Conservation (phyloP, 2,797 vertebrate genomes). For the Takifugu ocellatus region DNA sequence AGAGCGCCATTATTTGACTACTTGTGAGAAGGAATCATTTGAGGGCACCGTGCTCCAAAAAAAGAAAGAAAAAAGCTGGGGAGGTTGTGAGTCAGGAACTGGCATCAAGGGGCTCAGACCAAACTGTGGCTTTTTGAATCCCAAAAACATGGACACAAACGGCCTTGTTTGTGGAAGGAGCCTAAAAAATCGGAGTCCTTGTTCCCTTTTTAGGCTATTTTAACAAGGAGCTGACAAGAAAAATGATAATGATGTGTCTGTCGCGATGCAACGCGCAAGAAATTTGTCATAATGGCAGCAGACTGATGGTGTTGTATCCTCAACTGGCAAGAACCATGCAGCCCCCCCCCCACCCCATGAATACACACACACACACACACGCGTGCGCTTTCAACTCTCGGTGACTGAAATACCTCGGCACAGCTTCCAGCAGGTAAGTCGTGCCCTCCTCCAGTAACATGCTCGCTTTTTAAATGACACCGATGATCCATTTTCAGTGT, state of each 20-base stretch:
- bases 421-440: constrained; percentile 40
- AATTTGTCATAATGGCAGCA: constrained; percentile 70
- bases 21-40: too few species aligned
- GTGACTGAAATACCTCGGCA: constrained; percentile 29
- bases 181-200: constrained; percentile 14
- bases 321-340: constrained; percentile 37
- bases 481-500: constrained; percentile 27
- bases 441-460: constrained; percentile 22
- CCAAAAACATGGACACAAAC: too few species aligned
- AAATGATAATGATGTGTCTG: constrained; percentile 76
- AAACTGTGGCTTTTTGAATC: too few species aligned
- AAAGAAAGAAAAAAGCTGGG: too few species aligned
- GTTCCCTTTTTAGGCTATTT: constrained; percentile 54
- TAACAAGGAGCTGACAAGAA: constrained; percentile 74
- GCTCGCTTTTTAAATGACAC: constrained; percentile 42
- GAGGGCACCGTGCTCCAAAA: too few species aligned
- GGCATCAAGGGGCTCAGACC: too few species aligned
- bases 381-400: constrained; percentile 7
- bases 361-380: constrained; percentile 19
- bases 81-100: too few species aligned
- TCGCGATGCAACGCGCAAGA: constrained; percentile 58
- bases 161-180: too few species aligned
- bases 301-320: constrained; percentile 66
- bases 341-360: constrained; percentile 19
- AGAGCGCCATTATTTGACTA: too few species aligned